phyloP scores from a whole-genome alignment of 2,888 invertebrate species.

The Tenodera sinensis region DNA sequence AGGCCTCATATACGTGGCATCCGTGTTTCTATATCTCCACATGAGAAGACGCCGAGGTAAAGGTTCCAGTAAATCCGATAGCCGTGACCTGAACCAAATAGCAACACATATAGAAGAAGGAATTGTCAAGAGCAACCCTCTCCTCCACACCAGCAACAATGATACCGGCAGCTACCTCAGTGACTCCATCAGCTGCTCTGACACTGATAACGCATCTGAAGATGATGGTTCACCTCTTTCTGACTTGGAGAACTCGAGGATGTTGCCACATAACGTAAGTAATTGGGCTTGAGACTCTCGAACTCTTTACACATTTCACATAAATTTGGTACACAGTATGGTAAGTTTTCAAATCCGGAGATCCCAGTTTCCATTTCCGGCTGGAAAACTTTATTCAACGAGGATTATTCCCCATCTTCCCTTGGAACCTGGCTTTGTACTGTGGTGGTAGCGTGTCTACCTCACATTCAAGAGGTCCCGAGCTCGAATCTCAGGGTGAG shows the following conservation, averaged over 20 bases:
- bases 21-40: constrained; percentile 77
- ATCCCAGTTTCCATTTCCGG: no score
- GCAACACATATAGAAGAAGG: constrained; percentile 53
- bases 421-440: no score
- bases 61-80: not conserved
- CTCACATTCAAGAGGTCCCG: no score
- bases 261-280: constrained; percentile 41
- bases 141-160: constrained; percentile 55
- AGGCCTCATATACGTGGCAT: constrained; percentile 82
- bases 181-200: constrained; percentile 58
- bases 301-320: no score
- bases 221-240: constrained; percentile 42
- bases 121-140: constrained; percentile 74
- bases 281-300: not conserved
- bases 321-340: no score
- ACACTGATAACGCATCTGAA: constrained; percentile 59
- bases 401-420: no score
- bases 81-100: not conserved
- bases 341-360: no score
- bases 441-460: no score
- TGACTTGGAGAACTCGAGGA: constrained; percentile 37
- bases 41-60: constrained; percentile 56
- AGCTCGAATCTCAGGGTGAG: no score
- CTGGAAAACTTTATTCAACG: no score
- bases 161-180: constrained; percentile 46